Base-by-base conservation (phyloP, 1,140 invertebrate species). In the Matsumurasca onukii region DNA sequence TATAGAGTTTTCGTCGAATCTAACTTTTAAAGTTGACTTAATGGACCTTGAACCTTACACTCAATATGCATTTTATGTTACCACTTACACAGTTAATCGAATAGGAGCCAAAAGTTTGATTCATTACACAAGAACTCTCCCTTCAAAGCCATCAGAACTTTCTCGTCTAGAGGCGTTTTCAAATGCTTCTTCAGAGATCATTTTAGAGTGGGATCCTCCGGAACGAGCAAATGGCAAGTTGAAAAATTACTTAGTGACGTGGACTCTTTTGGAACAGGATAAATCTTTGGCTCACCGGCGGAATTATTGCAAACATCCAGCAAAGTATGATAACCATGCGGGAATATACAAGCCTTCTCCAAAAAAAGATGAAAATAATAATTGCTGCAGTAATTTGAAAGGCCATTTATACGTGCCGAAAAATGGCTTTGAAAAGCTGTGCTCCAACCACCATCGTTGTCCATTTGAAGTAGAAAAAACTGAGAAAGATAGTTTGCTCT, bases 21-120 rank as follows among this genome's bases (percentile, higher is more conserved):
- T 13, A 5, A n/a, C 9, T 3, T 25, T 45, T 22, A 45, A 3
- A 24, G 39, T 65, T 13, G 27, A 65, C 2, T 39, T 65, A 17
- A 45, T 80, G 0, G 78, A 83, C 12, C 80, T 97, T 9, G 86
- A 88, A 71, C 91, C 94, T 0, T 94, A 86, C 77, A 96, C 93
- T 0, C 86, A 89, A 62, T 98, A 98, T 79, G 93, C 92, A 0
- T 87, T 89, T 67, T 97, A 95, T 79, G 88, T 97, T 0, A 91
- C 93, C 77, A 95, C 94, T 0, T 91, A 89, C 72, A 95, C 92
- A 0, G 89, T 95, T 59, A 45, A 70, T 29, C 68, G 66, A 52
- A 85, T 82, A 24, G 90, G 90, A 15, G 89, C 86, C 1, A 88
- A 90, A 73, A 95, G 91, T 78, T 77, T 85, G 12, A 87, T 97